Conservation (phyloP, 2,113 vertebrate species). For the Spilogale gracilis region DNA sequence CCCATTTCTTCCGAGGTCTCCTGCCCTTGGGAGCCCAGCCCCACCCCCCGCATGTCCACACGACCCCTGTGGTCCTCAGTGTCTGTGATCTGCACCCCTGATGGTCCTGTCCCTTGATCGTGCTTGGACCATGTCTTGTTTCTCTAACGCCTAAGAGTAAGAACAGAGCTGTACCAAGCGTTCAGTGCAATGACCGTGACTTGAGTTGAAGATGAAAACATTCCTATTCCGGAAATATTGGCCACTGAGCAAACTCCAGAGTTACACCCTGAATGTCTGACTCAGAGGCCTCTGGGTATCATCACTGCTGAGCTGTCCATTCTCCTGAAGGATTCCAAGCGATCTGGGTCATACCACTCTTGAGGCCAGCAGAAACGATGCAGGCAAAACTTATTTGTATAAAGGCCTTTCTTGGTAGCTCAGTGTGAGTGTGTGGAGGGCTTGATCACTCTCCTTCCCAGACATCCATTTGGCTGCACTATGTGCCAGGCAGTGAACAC, state of each 20-base stretch:
- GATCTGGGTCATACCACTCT: constrained; percentile 39
- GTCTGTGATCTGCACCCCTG: not conserved
- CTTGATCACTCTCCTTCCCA: constrained; percentile 38
- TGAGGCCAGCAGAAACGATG: constrained; percentile 24
- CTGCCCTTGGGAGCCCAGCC: not conserved
- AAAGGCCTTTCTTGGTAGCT: constrained; percentile 59
- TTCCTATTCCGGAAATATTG: constrained; percentile 35
- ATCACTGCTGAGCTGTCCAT: not conserved
- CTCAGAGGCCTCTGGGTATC: constrained; percentile 19
- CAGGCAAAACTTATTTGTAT: constrained; percentile 26
- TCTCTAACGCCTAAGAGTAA: not conserved
- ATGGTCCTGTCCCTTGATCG: not conserved
- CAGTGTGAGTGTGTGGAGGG: constrained; percentile 26
- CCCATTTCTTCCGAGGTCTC: not conserved
- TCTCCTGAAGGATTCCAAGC: constrained; percentile 15
- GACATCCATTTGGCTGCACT: constrained; percentile 24
- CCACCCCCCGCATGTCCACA: not conserved
- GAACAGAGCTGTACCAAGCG: not conserved
- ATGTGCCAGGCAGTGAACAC: constrained; percentile 54
- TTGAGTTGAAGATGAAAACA: constrained; percentile 7
- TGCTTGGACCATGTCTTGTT: not conserved
- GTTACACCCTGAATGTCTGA: constrained; percentile 55
- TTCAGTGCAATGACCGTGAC: not conserved
- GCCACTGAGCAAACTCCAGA: constrained; percentile 17
- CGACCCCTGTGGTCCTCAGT: not conserved